A percentile compares a stretch with the other conserved stretches of the same genome.
Evolutionary conservation across 1,140 invertebrate species (phyloP).

Genomic region (Cylas formicarius): DNA sequence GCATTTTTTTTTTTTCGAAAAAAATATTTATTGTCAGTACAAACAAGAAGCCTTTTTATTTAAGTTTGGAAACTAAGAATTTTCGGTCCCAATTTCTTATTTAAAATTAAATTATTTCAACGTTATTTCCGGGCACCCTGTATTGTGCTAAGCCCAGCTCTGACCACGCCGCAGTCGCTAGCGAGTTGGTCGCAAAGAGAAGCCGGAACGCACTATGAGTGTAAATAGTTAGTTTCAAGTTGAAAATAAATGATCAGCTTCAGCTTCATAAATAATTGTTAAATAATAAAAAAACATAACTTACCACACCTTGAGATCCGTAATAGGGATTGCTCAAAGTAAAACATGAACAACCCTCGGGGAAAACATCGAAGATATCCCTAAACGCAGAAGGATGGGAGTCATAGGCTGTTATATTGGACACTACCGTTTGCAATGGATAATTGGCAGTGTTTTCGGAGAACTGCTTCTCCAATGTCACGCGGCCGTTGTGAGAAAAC

Average conservation of each 20-base stretch:
- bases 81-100: no score
- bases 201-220: no score
- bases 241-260: no score
- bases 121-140: background rate
- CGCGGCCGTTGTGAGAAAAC: slow-evolving; percentile 46
- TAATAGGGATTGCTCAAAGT: slow-evolving; percentile 73
- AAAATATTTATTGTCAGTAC: no score
- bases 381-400: slow-evolving; percentile 32
- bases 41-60: no score
- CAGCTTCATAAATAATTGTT: background rate
- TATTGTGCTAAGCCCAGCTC: no score
- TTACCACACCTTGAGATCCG: slow-evolving; percentile 67
- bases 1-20: no score
- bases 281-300: slow-evolving; percentile 6
- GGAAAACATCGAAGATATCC: slow-evolving; percentile 64
- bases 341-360: slow-evolving; percentile 59
- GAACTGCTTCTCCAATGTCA: slow-evolving; percentile 68
- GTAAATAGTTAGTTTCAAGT: no score
- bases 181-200: no score
- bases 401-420: slow-evolving; percentile 50
- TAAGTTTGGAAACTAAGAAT: no score
- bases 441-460: slow-evolving; percentile 48
- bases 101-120: background rate
- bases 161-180: no score
- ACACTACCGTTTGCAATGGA: slow-evolving; percentile 62